These are phyloP conservation scores for Panzeria rudis DNA, from an alignment of 2,888 invertebrate species.

Conservation along the genomic window DNA sequence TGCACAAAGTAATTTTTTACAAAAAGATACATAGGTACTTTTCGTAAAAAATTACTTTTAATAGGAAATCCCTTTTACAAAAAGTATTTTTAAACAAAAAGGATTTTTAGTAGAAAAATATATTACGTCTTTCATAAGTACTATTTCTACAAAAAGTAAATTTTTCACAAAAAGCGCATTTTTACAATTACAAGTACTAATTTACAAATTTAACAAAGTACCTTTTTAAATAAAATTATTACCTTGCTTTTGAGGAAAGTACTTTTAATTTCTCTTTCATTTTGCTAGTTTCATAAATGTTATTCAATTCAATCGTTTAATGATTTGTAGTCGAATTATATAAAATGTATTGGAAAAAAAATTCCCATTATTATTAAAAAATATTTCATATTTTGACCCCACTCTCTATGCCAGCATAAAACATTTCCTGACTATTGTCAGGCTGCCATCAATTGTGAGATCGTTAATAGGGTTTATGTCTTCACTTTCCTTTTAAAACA, in stretches of 20 bases:
- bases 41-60: too few relatives aligned
- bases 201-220: too few relatives aligned
- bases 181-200: too few relatives aligned
- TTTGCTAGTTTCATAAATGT: not conserved
- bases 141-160: too few relatives aligned
- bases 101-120: too few relatives aligned
- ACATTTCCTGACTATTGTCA: constrained; percentile 52
- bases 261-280: not conserved
- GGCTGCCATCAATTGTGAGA: constrained; percentile 55
- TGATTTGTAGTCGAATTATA: constrained; percentile 19
- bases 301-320: not conserved
- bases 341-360: not conserved
- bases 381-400: constrained; percentile 37
- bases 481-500: constrained; percentile 68
- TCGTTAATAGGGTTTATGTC: constrained; percentile 66
- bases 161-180: too few relatives aligned
- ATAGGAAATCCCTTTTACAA: too few relatives aligned
- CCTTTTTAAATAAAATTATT: not conserved
- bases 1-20: too few relatives aligned
- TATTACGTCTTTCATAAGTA: too few relatives aligned
- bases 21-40: too few relatives aligned
- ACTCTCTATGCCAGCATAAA: not conserved
- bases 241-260: not conserved
- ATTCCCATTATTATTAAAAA: constrained; percentile 45
- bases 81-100: too few relatives aligned